phyloP scores from a whole-genome alignment of 2,888 invertebrate genomes.

The Lithophane semibrunnea region DNA sequence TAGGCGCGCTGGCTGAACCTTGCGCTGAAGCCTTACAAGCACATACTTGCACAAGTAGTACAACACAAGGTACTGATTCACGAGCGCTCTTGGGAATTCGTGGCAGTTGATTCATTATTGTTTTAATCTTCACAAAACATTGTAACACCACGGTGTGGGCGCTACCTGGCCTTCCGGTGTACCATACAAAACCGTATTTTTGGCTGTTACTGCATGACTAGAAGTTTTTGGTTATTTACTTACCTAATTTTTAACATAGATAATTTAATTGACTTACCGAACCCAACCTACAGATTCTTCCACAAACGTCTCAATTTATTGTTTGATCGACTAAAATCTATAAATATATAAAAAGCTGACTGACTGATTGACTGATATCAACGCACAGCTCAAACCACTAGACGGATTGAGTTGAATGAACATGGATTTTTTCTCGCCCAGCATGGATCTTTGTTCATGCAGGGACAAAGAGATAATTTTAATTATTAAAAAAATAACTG shows the following conservation, averaged over 20 bases:
- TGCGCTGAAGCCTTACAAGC: slow-evolving; percentile 26
- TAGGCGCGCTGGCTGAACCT: not conserved
- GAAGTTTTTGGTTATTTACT: not conserved
- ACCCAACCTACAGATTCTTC: not conserved
- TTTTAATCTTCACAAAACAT: not conserved
- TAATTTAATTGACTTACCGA: not conserved
- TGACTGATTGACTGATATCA: no score
- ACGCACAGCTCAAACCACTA: no score
- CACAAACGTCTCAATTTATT: not conserved
- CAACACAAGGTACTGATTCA: not conserved
- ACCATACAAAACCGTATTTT: not conserved
- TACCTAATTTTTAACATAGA: not conserved
- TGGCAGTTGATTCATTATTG: slow-evolving; percentile 5
- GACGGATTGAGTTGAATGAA: no score
- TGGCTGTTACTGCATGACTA: not conserved
- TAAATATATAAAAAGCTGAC: no score
- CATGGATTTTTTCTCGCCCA: no score
- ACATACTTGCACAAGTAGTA: not conserved
- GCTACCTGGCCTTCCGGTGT: not conserved
- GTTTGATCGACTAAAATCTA: not conserved
- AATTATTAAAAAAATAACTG: no score
- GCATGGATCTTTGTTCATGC: no score
- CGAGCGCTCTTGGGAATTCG: not conserved
- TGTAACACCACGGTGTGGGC: no score
- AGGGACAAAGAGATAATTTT: no score